Evolutionary conservation across 2,797 vertebrate species (phyloP).

Genomic region (Sebastes cheni): DNA sequence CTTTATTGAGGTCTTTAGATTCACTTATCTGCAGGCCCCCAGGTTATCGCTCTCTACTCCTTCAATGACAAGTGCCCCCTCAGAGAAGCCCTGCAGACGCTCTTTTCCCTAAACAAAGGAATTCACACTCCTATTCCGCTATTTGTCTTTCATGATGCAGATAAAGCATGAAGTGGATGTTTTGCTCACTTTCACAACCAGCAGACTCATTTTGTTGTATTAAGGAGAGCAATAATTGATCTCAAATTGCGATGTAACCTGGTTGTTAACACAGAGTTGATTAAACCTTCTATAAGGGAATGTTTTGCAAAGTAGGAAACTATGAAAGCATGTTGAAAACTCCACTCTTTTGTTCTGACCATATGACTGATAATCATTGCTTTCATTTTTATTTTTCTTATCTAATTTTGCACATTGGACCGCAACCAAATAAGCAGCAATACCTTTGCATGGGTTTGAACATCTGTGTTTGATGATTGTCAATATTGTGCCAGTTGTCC

Average conservation of each 20-base stretch:
- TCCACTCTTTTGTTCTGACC: slow-evolving; percentile 6
- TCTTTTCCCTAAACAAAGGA: slow-evolving; percentile 55
- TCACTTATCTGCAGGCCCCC: slow-evolving; percentile 75
- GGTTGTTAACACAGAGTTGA: neutral
- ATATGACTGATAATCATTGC: slow-evolving; percentile 7
- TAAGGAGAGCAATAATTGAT: neutral
- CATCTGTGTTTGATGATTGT: slow-evolving; percentile 82
- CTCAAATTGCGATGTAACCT: neutral
- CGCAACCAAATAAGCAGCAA: slow-evolving; percentile 60
- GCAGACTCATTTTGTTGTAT: neutral
- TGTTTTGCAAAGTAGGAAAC: neutral
- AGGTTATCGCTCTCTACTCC: slow-evolving; percentile 65
- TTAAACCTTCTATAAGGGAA: neutral
- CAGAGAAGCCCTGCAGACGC: slow-evolving; percentile 50
- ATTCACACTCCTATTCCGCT: neutral
- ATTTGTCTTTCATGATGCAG: slow-evolving; percentile 6
- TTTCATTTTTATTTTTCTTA: slow-evolving; percentile 48
- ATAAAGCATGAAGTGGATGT: neutral
- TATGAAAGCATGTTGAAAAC: neutral
- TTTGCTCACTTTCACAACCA: slow-evolving; percentile 1
- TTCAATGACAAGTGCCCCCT: slow-evolving; percentile 71
- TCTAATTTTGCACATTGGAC: slow-evolving; percentile 64
- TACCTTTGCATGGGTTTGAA: slow-evolving; percentile 79
- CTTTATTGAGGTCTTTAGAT: slow-evolving; percentile 81
- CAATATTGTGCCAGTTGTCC: slow-evolving; percentile 71